Conservation (phyloP, 2,113 vertebrate species). For the Catharus fuscescens region DNA sequence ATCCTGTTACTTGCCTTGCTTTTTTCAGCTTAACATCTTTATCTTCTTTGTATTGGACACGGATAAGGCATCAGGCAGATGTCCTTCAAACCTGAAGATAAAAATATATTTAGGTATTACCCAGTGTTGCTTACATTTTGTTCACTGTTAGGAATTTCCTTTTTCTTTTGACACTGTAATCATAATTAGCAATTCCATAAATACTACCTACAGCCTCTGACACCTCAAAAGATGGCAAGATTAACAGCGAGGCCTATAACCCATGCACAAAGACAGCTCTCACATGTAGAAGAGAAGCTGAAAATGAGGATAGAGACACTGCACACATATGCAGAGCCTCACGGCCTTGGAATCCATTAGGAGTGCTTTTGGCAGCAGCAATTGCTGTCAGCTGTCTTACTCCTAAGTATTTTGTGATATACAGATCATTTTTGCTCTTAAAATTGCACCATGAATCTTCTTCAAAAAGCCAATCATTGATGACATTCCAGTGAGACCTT, state of each 20-base stretch:
- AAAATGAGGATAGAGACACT: background rate
- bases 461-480: background rate
- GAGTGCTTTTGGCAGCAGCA: background rate
- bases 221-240: background rate
- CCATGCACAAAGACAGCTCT: background rate
- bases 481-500: background rate
- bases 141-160: background rate
- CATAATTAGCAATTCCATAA: background rate
- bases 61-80: background rate
- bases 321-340: background rate
- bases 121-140: background rate
- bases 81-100: background rate
- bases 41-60: background rate
- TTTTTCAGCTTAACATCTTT: background rate
- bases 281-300: background rate
- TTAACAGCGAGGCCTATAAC: background rate
- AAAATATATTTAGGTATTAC: background rate
- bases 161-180: background rate
- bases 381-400: background rate
- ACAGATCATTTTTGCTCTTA: background rate
- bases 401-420: background rate
- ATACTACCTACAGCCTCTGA: background rate
- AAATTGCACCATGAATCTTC: background rate
- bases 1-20: background rate
- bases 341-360: background rate